Conservation (phyloP, 53 echinoderm and acorn worm genomes). For the Patiria pectinifera region DNA sequence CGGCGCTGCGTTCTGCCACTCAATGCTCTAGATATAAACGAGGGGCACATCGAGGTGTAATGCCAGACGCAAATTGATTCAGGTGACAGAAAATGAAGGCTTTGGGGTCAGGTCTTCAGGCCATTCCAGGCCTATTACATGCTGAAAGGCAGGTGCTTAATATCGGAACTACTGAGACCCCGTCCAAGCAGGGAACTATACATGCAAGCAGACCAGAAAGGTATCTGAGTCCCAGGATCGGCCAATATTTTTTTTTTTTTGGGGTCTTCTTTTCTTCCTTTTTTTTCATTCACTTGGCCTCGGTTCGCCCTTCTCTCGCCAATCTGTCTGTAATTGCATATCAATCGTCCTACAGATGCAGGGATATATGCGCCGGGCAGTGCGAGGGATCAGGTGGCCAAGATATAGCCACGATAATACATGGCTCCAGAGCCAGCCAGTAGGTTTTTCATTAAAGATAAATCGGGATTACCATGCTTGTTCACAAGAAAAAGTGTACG, state of each 20-base stretch:
- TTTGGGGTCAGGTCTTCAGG: constrained; percentile 3
- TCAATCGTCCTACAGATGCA: constrained; percentile 6
- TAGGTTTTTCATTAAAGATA: constrained; percentile 11
- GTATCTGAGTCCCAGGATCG: background rate
- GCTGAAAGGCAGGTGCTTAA: constrained; percentile 37
- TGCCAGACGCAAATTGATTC: constrained; percentile 59
- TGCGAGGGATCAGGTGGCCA: constrained; percentile 49
- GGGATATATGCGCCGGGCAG: background rate
- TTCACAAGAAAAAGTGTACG: too few species aligned
- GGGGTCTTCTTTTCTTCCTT: background rate
- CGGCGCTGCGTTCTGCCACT: constrained; percentile 10
- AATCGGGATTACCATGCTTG: too few species aligned
- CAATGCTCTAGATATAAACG: constrained; percentile 12
- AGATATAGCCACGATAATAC: background rate
- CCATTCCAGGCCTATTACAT: constrained; percentile 36
- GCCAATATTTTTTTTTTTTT: background rate
- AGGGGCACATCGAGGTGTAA: constrained; percentile 18
- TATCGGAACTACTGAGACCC: background rate
- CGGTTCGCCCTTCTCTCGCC: background rate
- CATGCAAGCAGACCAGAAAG: background rate
- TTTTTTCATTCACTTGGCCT: background rate
- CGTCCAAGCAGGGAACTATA: background rate
- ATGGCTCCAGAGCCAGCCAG: background rate
- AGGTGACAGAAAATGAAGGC: constrained; percentile 49
- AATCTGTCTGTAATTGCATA: constrained; percentile 34